These are phyloP conservation scores for Paramuricea clavata DNA, from an alignment of 92 coral and sea anemone species.

Conservation along the genomic window DNA sequence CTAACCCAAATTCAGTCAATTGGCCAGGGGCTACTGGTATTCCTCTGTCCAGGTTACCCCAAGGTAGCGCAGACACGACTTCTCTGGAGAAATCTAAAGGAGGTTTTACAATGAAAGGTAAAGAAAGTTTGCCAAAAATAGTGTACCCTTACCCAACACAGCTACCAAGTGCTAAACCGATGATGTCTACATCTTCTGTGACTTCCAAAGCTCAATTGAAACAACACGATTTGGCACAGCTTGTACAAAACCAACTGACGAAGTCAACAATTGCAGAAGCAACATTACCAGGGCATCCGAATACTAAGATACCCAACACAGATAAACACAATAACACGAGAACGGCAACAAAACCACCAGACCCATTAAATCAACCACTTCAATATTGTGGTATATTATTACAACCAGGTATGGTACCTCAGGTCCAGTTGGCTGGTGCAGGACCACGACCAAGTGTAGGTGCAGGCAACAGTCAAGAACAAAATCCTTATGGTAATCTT, in stretches of 20 bases:
- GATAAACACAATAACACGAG: conserved; percentile 4
- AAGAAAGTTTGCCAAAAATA: neutral
- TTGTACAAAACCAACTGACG: neutral
- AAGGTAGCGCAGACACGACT: neutral
- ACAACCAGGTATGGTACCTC: conserved; percentile 51
- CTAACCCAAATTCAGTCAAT: conserved; percentile 19
- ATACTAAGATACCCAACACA: neutral
- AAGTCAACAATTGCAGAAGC: conserved; percentile 1
- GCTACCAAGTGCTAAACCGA: neutral
- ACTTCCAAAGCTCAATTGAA: conserved; percentile 10
- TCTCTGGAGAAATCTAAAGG: conserved; percentile 39
- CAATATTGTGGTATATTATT: conserved; percentile 42
- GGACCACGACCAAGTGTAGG: conserved; percentile 57
- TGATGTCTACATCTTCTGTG: conserved; percentile 5
- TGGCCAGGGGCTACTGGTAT: neutral
- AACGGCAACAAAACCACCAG: neutral
- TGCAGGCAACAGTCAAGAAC: conserved; percentile 68
- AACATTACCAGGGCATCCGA: conserved; percentile 12
- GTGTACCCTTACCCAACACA: neutral
- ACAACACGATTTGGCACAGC: neutral
- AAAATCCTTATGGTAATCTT: conserved; percentile 74
- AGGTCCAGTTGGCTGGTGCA: conserved; percentile 48
- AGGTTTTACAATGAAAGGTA: conserved; percentile 23
- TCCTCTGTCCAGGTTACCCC: neutral
- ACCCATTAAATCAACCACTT: conserved; percentile 20